Evolutionary conservation across 1,140 invertebrate species (phyloP).

Genomic region (Paramacrobiotus metropolitanus): DNA sequence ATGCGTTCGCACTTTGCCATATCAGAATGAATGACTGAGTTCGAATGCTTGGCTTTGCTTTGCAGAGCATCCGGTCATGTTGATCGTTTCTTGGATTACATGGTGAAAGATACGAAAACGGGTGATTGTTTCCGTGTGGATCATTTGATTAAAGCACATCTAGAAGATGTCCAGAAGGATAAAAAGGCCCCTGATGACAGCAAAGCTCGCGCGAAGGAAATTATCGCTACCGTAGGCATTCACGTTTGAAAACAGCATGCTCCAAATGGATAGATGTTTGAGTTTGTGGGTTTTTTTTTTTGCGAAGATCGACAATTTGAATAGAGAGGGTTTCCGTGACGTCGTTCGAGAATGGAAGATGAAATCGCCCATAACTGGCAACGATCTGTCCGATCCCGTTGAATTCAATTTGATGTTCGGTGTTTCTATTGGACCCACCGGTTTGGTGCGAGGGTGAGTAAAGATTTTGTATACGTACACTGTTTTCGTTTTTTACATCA

Average conservation of each 20-base stretch:
- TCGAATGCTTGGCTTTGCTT: slow-evolving; percentile 12
- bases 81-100: slow-evolving; percentile 91
- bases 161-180: slow-evolving; percentile 65
- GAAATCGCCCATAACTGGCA: slow-evolving; percentile 77
- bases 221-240: too few species aligned
- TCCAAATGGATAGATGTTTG: too few species aligned
- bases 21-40: too few species aligned
- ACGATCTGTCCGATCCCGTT: slow-evolving; percentile 75
- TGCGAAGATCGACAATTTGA: slow-evolving; percentile 55
- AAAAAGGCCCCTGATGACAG: slow-evolving; percentile 48
- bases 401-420: slow-evolving; percentile 98
- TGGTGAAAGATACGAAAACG: slow-evolving; percentile 88
- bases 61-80: slow-evolving; percentile 84
- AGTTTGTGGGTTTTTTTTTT: slow-evolving; percentile 9
- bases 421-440: slow-evolving; percentile 86
- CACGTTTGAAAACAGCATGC: too few species aligned
- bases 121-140: slow-evolving; percentile 93
- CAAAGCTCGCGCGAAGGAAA: slow-evolving; percentile 38
- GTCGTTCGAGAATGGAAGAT: slow-evolving; percentile 66
- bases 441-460: slow-evolving; percentile 53
- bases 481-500: slow-evolving; percentile 5
- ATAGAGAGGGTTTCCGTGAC: slow-evolving; percentile 59
- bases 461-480: too few species aligned
- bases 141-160: slow-evolving; percentile 84
- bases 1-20: too few species aligned